Percentiles rank a stretch among this genome's conserved stretches.
Conservation (phyloP, 2,797 vertebrate species). For the Chaetophractus vellerosus region DNA sequence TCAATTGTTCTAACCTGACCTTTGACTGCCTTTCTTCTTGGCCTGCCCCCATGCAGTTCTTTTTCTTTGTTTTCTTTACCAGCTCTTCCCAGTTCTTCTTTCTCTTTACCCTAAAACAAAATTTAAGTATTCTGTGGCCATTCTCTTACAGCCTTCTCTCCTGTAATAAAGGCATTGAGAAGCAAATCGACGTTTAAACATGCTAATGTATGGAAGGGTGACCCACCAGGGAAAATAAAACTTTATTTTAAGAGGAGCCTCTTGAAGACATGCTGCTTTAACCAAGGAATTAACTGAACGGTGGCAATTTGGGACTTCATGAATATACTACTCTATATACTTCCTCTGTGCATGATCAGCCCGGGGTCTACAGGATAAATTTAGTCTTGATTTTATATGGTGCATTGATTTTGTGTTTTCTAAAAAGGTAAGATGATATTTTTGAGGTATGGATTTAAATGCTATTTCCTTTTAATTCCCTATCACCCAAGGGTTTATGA, state of each 20-base stretch:
- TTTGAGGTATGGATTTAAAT: slow-evolving; percentile 35
- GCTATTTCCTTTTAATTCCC: neutral
- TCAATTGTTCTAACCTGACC: neutral
- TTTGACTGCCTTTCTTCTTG: neutral
- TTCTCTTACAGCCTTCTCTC: neutral
- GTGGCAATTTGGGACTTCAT: slow-evolving; percentile 9
- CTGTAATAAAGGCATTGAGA: neutral
- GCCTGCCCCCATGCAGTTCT: neutral
- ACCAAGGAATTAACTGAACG: neutral
- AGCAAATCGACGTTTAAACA: slow-evolving; percentile 44
- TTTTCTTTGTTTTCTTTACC: neutral
- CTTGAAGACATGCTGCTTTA: slow-evolving; percentile 47
- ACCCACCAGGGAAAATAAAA: neutral
- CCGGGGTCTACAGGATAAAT: neutral
- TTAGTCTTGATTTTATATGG: slow-evolving; percentile 28
- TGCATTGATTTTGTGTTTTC: slow-evolving; percentile 32
- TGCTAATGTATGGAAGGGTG: neutral
- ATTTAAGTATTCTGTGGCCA: neutral
- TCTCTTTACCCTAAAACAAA: neutral
- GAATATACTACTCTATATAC: neutral
- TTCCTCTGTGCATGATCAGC: neutral
- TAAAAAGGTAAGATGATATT: slow-evolving; percentile 35
- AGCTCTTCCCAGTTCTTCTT: neutral
- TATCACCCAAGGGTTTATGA: neutral
- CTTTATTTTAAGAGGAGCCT: slow-evolving; percentile 34